Evolutionary conservation across 2,888 invertebrate genomes (phyloP).

Genomic region (Sisyra nigra): DNA sequence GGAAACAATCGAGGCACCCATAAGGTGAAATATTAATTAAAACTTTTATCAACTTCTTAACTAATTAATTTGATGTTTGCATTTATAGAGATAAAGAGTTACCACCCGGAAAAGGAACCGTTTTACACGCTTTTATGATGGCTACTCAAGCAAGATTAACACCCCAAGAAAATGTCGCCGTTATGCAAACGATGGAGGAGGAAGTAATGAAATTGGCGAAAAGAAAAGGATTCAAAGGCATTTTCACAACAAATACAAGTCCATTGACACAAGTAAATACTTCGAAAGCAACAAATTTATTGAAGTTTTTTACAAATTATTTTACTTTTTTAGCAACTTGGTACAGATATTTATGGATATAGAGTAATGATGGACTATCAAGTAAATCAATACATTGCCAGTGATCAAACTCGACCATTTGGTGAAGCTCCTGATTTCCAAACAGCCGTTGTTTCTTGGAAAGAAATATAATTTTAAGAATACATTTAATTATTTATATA

Average conservation of each 20-base stretch:
- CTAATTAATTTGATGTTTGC: no score
- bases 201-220: constrained; percentile 52
- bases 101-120: constrained; percentile 46
- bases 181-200: constrained; percentile 64
- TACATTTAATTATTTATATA: not conserved
- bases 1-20: constrained; percentile 58
- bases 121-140: constrained; percentile 81
- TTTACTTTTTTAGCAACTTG: constrained; percentile 58
- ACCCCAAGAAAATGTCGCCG: constrained; percentile 58
- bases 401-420: constrained; percentile 58
- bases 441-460: constrained; percentile 66
- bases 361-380: constrained; percentile 61
- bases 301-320: constrained; percentile 1
- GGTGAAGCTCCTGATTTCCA: constrained; percentile 59
- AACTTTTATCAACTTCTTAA: constrained; percentile 2
- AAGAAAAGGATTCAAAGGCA: constrained; percentile 47
- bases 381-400: constrained; percentile 59
- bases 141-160: constrained; percentile 49
- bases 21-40: constrained; percentile 30
- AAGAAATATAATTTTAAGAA: constrained; percentile 26
- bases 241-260: constrained; percentile 77
- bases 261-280: constrained; percentile 66
- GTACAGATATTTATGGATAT: constrained; percentile 61
- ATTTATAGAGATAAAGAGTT: constrained; percentile 34
- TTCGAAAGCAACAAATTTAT: constrained; percentile 1